Evolutionary conservation across 2,888 invertebrate genomes (phyloP), one percentile per base, ranked within the genome.

Genomic region (Cataglyphis albicans): DNA sequence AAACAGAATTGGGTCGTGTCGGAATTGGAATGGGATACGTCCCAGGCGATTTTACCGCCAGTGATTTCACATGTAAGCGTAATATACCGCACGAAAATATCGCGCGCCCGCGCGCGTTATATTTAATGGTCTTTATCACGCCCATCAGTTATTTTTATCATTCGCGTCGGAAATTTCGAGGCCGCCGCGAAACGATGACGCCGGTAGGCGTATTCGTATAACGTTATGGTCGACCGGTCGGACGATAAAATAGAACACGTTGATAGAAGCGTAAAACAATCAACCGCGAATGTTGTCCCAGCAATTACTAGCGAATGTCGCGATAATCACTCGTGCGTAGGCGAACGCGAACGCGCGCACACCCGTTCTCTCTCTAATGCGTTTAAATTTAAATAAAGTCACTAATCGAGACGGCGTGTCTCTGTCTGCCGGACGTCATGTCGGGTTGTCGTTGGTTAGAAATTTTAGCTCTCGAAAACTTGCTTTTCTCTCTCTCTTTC

Each of bases 251-350:
- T 84, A 76, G 64, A 63, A 59, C 76, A 35, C 55, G 65, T 48
- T 81, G 73, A 25, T 65, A 81, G 73, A 52, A 84, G 38, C 76
- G 81, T 67, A 84, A 67, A 87, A 89, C 87, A 86, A 89, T 89
- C 90, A 89, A 89, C 88, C 86, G 86, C 82, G 72, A 67, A n/a
- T 84, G 90, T 84, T 87, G 82, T 82, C 63, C 90, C 72, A 83
- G 86, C 89, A 85, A 90, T 89, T 89, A 87, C 87, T 84, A 84
- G 76, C 63, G 85, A 88, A 88, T 85, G 83, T 81, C 65, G 84
- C 83, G 83, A 84, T 85, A 86, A 89, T 89, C 88, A 87, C 86
- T 80, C 41, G 63, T 67, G 68, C 70, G 68, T 21, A 59, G 70
- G 52, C 70, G 18, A 68, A 12, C 18, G 38, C n/a, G 25, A 25